Evolutionary conservation across 2,113 vertebrate species (phyloP), one percentile per base, ranked within the genome.

Genomic region (Erinaceus europaeus): DNA sequence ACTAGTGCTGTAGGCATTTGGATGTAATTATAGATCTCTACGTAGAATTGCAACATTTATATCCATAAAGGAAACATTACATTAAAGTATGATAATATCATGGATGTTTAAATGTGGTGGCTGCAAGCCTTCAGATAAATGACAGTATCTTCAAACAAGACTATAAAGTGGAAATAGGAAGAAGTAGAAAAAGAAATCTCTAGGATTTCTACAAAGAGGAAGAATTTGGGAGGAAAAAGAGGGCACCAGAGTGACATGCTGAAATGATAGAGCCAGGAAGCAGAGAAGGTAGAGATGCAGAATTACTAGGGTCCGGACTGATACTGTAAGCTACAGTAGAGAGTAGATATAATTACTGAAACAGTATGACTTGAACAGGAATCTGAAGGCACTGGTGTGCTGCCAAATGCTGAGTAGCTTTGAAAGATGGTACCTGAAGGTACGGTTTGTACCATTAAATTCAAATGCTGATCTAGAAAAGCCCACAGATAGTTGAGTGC

Each of bases 11-110:
- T 81, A 68, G 68, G 81, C 14, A 0, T 69, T 78, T 69, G 76
- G 8, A 0, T 64, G 74, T 67, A 71, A 71, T 91, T 77, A 71
- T 8, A 8, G 65, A 84, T 52, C 57, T 89, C 52, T 42, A 21
- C 80, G 76, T 76, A 64, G 90, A 93, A 64, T 61, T 59, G 72
- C 27, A 62, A 25, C 84, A 74, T 86, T 90, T 86, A 42, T 90
- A 67, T 85, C 84, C 84, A 81, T 44, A 34, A 81, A 73, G 80
- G 86, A 91, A 88, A 93, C 90, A 86, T 48, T 91, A 84, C 92
- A 91, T 91, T 91, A 91, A 93, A 91, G 92, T 94, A 84, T 29
- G 53, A 69, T 93, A 86, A 77, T 86, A 74, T 88, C 86, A 65
- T 89, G 69, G 59, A 75, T 82, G 27, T 69, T 67, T 65, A 78